Evolutionary conservation across 1,140 invertebrate species (phyloP).

Genomic region (Lithobius niger): DNA sequence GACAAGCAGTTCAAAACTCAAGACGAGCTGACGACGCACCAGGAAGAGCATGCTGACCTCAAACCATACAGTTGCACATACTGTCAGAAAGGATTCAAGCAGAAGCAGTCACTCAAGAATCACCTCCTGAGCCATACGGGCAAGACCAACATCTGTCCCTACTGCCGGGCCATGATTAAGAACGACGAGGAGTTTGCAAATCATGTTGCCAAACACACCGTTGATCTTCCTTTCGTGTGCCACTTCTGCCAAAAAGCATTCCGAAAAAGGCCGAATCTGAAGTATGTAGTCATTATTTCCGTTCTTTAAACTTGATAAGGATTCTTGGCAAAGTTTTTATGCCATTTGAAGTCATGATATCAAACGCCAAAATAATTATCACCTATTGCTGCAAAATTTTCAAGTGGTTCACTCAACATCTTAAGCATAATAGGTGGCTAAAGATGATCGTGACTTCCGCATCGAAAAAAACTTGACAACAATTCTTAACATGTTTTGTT

Average conservation of each 20-base stretch:
- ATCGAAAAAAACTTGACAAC: no score
- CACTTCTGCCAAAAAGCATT: slow-evolving; percentile 81
- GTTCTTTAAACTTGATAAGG: no score
- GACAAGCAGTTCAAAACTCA: slow-evolving; percentile 14
- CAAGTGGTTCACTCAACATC: no score
- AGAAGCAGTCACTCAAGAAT: slow-evolving; percentile 4
- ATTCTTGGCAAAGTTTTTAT: no score
- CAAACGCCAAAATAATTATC: no score
- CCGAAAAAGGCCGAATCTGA: slow-evolving; percentile 71
- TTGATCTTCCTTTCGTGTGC: slow-evolving; percentile 47
- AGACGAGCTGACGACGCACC: slow-evolving; percentile 37
- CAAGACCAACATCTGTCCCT: slow-evolving; percentile 2
- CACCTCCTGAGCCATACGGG: slow-evolving; percentile 1
- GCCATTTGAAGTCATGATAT: no score
- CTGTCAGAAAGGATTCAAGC: slow-evolving; percentile 20
- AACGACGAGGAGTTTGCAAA: not conserved
- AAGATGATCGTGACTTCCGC: no score
- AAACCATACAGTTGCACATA: slow-evolving; percentile 35
- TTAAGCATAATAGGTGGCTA: no score
- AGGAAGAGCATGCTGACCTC: slow-evolving; percentile 42
- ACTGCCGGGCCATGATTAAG: slow-evolving; percentile 3
- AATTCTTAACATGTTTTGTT: no score
- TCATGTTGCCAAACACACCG: not conserved
- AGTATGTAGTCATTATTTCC: no score
- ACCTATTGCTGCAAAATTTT: no score